Percentiles rank a stretch among this genome's conserved stretches.
Conservation (phyloP, 2,797 vertebrate genomes). For the Darevskia nairensis region DNA sequence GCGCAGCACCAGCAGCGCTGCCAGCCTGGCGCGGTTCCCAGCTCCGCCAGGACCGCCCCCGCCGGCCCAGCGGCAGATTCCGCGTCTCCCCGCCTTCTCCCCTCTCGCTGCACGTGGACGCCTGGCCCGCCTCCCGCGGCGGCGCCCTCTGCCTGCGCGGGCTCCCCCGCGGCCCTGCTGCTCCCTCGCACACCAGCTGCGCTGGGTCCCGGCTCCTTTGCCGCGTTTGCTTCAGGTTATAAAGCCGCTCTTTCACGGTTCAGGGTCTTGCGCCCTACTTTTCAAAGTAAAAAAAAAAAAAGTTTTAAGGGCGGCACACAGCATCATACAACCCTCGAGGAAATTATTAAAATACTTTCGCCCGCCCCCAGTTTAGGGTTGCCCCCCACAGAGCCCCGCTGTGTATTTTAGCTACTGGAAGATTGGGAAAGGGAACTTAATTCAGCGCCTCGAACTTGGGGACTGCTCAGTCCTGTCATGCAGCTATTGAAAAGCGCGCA, state of each 20-base stretch:
- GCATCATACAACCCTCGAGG: background rate
- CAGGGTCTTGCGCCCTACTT: too few species aligned
- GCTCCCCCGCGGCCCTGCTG: background rate
- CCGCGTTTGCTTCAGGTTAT: background rate
- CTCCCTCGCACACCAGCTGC: background rate
- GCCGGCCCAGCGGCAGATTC: background rate
- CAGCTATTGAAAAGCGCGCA: background rate
- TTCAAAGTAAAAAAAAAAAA: too few species aligned
- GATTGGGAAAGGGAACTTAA: too few species aligned
- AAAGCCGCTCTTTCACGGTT: background rate
- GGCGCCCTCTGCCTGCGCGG: background rate
- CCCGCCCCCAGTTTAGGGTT: background rate
- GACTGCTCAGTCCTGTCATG: background rate
- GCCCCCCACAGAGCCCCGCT: background rate
- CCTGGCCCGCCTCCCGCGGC: background rate
- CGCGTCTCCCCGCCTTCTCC: constrained; percentile 9
- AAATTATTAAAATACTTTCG: background rate
- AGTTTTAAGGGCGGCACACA: too few species aligned
- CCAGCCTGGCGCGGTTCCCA: constrained; percentile 11
- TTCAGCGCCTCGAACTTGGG: too few species aligned
- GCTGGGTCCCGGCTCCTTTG: background rate
- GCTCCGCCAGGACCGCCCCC: background rate
- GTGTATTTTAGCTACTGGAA: background rate
- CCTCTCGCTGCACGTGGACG: background rate
- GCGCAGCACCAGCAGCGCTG: background rate